Percentiles rank a stretch among this genome's conserved stretches.
phyloP scores from a whole-genome alignment of 2,888 invertebrate species.

The Crematogaster levior region DNA sequence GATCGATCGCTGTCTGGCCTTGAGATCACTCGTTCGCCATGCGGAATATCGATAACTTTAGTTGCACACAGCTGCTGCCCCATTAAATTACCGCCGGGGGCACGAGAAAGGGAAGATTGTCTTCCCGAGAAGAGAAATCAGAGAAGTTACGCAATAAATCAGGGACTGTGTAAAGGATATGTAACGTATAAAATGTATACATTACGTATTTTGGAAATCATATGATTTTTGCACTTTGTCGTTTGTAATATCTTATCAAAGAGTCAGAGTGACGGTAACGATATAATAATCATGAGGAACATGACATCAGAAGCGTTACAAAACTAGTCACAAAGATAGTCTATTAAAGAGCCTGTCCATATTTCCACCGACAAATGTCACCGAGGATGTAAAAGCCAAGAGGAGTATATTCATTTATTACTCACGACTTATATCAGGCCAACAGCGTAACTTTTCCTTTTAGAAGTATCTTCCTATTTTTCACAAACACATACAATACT shows the following conservation, averaged over 20 bases:
- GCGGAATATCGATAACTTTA: constrained; percentile 43
- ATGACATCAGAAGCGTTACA: not conserved
- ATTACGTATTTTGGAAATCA: not conserved
- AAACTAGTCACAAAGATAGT: constrained; percentile 14
- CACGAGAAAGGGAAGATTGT: not conserved
- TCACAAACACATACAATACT: not conserved
- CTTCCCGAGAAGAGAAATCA: not conserved
- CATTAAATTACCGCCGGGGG: constrained; percentile 18
- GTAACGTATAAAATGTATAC: not conserved
- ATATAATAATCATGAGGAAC: not conserved
- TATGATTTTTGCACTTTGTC: not conserved
- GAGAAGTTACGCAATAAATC: constrained; percentile 15
- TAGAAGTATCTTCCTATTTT: not conserved
- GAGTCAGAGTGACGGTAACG: not conserved
- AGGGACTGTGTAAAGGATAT: not conserved
- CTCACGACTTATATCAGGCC: constrained; percentile 3
- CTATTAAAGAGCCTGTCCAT: constrained; percentile 19
- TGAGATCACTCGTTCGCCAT: constrained; percentile 34
- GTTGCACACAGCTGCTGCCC: not conserved
- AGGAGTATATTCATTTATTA: constrained; percentile 31
- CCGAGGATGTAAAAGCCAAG: constrained; percentile 15
- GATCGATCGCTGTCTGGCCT: constrained; percentile 42
- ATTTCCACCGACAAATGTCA: constrained; percentile 35
- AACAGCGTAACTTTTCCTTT: constrained; percentile 5
- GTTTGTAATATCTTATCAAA: not conserved